A percentile compares a stretch with the other conserved stretches of the same genome.
Evolutionary conservation across 2,113 vertebrate genomes (phyloP).

Genomic region (Platycercus adscitus): DNA sequence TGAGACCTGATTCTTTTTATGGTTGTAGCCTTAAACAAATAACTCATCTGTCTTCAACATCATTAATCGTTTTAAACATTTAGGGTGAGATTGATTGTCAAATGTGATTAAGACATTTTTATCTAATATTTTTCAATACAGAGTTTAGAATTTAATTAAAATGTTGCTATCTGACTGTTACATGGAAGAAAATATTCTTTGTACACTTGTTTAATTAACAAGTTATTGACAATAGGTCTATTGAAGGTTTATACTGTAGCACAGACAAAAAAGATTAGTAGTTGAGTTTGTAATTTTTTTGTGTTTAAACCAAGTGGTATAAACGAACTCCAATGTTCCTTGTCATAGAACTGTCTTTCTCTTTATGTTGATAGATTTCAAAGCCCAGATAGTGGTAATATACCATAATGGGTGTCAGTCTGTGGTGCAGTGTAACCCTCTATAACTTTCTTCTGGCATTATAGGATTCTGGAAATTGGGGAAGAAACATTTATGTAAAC

Average conservation of each 20-base stretch:
- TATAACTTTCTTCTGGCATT: background rate
- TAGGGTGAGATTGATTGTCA: conserved; percentile 3
- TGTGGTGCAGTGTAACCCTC: background rate
- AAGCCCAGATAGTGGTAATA: background rate
- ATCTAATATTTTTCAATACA: background rate
- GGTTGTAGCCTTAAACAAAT: conserved; percentile 17
- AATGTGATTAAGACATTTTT: background rate
- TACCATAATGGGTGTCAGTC: background rate
- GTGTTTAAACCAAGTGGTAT: background rate
- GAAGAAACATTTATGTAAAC: background rate
- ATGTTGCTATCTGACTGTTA: background rate
- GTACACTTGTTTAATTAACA: background rate
- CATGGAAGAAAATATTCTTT: background rate
- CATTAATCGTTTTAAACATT: conserved; percentile 12
- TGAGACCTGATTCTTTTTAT: background rate
- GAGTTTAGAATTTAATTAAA: conserved; percentile 8
- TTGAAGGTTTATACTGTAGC: background rate
- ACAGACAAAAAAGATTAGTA: background rate
- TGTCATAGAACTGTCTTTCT: background rate
- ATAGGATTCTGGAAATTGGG: background rate
- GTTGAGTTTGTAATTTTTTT: background rate
- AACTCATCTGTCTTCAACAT: background rate
- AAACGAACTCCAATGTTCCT: background rate
- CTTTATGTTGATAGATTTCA: background rate
- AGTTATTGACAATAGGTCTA: background rate